Percentiles rank a stretch among this genome's conserved stretches.
Evolutionary conservation across 2,113 vertebrate genomes (phyloP).

Genomic region (Phasianus colchicus): DNA sequence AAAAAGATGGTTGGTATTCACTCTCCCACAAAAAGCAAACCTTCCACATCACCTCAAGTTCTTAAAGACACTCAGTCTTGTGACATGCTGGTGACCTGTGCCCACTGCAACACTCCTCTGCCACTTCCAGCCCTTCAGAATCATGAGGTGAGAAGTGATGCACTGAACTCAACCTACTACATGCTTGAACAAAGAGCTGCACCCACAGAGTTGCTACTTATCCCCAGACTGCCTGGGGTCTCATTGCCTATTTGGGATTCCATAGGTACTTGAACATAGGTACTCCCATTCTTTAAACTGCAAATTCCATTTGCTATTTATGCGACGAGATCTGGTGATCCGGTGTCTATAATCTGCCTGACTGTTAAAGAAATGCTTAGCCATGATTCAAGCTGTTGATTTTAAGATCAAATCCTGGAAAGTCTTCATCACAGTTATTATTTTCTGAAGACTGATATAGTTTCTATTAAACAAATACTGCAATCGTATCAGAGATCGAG

Average conservation of each 20-base stretch:
- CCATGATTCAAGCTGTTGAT: background rate
- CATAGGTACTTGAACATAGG: background rate
- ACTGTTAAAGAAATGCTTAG: background rate
- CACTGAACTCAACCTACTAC: background rate
- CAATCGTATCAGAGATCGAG: background rate
- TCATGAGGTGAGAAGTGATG: slow-evolving; percentile 52
- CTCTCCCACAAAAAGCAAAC: background rate
- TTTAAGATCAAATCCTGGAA: background rate
- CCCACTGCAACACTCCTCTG: slow-evolving; percentile 63
- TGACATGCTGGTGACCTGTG: slow-evolving; percentile 27
- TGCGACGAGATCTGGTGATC: background rate
- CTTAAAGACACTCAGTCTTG: background rate
- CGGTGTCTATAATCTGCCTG: background rate
- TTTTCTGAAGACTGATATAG: background rate
- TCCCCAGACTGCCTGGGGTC: background rate
- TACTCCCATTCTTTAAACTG: background rate
- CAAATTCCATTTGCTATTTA: background rate
- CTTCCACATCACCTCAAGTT: background rate
- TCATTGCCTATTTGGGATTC: background rate
- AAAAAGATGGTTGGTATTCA: background rate
- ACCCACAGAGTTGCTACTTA: background rate
- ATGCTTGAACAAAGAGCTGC: background rate
- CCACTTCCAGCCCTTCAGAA: slow-evolving; percentile 37
- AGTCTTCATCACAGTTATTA: background rate
- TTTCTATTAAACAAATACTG: background rate